A percentile compares a stretch with the other conserved stretches of the same genome.
These are phyloP conservation scores for Rallus crepitans DNA, from an alignment of 2,797 vertebrate genomes.

Conservation along the genomic window DNA sequence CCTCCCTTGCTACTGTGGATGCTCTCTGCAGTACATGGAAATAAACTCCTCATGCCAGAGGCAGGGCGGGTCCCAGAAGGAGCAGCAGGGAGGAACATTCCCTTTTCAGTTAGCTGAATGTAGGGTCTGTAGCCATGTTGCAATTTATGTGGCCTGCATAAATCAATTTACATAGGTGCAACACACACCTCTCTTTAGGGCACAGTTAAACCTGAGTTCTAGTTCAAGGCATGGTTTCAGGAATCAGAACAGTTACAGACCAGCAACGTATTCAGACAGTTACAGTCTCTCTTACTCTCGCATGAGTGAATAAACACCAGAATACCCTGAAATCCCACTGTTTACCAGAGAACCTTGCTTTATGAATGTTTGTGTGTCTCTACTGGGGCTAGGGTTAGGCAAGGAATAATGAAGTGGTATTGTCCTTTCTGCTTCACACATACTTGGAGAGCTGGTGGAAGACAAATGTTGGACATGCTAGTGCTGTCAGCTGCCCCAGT, in stretches of 20 bases:
- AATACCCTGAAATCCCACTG: not conserved
- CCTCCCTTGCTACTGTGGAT: accelerated
- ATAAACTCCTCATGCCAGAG: not conserved
- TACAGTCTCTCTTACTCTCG: not conserved
- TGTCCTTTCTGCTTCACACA: slow-evolving; percentile 5
- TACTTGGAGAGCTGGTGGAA: slow-evolving; percentile 2
- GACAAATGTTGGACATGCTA: slow-evolving; percentile 5
- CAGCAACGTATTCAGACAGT: not conserved
- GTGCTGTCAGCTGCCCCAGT: not conserved
- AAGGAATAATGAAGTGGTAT: not conserved
- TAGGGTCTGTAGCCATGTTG: not conserved
- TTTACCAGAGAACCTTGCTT: not conserved
- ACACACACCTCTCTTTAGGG: not conserved
- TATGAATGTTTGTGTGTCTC: not conserved
- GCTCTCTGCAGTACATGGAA: not conserved
- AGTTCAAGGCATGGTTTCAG: not conserved
- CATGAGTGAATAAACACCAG: not conserved
- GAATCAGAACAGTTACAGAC: not conserved
- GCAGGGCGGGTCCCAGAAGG: not conserved
- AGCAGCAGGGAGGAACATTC: not conserved
- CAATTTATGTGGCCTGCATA: not conserved
- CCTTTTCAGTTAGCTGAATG: not conserved
- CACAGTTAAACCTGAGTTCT: not conserved
- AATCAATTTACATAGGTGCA: not conserved
- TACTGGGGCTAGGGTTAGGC: not conserved